Evolutionary conservation across 2,113 vertebrate species (phyloP), one percentile per base, ranked within the genome.

Genomic region (Hymenochirus boettgeri): DNA sequence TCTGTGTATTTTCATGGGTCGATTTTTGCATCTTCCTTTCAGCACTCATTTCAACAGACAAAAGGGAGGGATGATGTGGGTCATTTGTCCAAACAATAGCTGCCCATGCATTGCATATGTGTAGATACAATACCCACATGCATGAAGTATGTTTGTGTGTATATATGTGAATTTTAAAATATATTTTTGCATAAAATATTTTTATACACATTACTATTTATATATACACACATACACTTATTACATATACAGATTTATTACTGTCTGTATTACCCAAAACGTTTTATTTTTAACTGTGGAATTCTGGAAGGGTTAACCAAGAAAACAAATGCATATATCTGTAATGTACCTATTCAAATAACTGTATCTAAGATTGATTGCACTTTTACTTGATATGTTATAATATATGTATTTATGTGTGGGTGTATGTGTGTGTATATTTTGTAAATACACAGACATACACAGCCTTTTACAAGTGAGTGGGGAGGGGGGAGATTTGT

Each of bases 311-410:
- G 33, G 33, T 35, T 35, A 35, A 35, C 33, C 33, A 9, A 35
- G 33, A 35, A 35, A 35, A 35, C 10, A 35, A 11, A 24, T 54
- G n/a, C n/a, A 7, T 54, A 54, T 55, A 53, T 27, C 15, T 55
- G 17, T 26, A 55, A 55, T 27, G 52, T 31, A 31, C n/a, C 9
- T 55, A 3, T 52, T 24, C 17, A 11, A 26, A 52, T 26, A 25
- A 15, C 25, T 17, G 6, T 11, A 15, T 53, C 22, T 62, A 31
- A 55, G 46, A n/a, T 18, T 33, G 39, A 61, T 61, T 48, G 42
- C 58, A 61, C 61, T 24, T 29, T 57, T 57, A 55, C 17, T 31
- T 26, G 18, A n/a, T 6, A 53, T 53, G 25, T 53, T 22, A 22
- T 11, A 22, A 22, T 50, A 11, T 26, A 27, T 23, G 17, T 53